Evolutionary conservation across 2,797 vertebrate genomes (phyloP).

Genomic region (Thamnophis elegans): DNA sequence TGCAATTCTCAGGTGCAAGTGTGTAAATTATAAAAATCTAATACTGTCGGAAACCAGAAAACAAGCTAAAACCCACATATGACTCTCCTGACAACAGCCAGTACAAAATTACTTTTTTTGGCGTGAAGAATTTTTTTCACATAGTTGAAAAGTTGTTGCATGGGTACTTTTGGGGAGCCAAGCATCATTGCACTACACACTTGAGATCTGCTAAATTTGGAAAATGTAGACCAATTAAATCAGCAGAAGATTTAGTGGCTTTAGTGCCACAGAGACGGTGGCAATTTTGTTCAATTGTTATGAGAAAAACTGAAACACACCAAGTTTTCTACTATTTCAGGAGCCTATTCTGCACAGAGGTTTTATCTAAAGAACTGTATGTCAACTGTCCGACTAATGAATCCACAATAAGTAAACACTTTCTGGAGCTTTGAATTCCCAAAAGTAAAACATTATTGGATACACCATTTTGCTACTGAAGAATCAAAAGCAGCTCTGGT

Average conservation of each 20-base stretch:
- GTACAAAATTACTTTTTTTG: background rate
- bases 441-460: too few species aligned
- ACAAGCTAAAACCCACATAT: background rate
- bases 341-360: background rate
- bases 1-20: fast-evolving
- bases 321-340: background rate
- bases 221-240: background rate
- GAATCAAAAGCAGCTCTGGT: too few species aligned
- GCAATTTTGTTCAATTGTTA: background rate
- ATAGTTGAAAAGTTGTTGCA: background rate
- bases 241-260: background rate
- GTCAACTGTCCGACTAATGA: too few species aligned
- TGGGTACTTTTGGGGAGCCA: background rate
- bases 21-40: background rate
- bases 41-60: background rate
- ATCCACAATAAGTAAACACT: too few species aligned
- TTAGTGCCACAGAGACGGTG: background rate
- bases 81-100: conserved; percentile 1
- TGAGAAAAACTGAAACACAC: background rate
- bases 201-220: background rate
- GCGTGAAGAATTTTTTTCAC: background rate
- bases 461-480: too few species aligned
- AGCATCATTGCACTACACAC: background rate
- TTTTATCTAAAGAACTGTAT: background rate
- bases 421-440: too few species aligned